Evolutionary conservation across 2,113 vertebrate species (phyloP), one percentile per base, ranked within the genome.

Genomic region (Enhydra lutris): DNA sequence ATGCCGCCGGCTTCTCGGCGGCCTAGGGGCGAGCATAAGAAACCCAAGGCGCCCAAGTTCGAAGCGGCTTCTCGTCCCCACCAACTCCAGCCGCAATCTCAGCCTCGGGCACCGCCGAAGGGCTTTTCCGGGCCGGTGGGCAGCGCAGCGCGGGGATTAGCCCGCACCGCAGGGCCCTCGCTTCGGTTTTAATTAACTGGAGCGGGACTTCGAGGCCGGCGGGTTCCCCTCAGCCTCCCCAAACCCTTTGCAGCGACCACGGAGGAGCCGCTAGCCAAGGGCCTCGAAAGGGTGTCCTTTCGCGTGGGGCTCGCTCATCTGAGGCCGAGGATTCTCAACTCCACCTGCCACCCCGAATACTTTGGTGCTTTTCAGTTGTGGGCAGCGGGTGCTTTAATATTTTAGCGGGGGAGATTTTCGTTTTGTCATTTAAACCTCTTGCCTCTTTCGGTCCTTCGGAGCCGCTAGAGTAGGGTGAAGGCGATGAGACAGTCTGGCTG

Each of bases 61-160:
- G 89, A 76, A 88, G 91, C 23, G 57, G 69, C 81, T 92, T 86
- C 73, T 80, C 4, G 39, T 31, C 50, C 34, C 74, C 63, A 80
- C 50, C 86, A 67, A 21, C 78, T 71, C 20, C 81, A 89, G 71
- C 45, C 91, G 69, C 57, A 69, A 0, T 36, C 86, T 87, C 42
- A 89, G 94, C 39, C 79, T 50, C 55, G 31, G 71, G 94, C 89
- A 47, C 20, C 7, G 69, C 94, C 34, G 23, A 65, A 59, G 52
- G 95, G 92, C 94, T 98, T 96, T 95, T 97, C 97, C 95, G 34
- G 92, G 95, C 96, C 12, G 90, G 95, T 90, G 94, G 95, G 94
- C 97, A 97, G 96, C 90, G 50, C 69, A 18, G 94, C 85, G 45
- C 86, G 4, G 83, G 98, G 97, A 98, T 97, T 97, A 97, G 94